Evolutionary conservation across 2,113 vertebrate genomes (phyloP), one percentile per base, ranked within the genome.

Genomic region (Rhagologus leucostigma): DNA sequence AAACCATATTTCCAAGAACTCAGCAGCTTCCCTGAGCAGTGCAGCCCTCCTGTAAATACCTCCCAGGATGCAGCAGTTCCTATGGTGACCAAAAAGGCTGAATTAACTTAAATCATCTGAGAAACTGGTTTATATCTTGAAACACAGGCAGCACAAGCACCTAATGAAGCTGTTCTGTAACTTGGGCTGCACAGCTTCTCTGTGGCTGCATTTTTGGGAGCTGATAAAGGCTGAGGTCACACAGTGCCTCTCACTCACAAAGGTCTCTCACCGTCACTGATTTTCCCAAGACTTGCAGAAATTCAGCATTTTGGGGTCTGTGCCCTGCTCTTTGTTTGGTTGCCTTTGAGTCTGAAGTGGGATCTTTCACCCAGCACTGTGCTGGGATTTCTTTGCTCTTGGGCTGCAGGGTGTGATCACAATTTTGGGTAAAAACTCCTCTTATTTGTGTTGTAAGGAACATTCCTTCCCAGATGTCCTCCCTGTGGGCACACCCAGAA

Each of bases 291-390:
- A 16, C 23, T 10, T 29, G 30, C n/a, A 63, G 77, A 42, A 80
- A 77, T 69, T 26, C 57, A 44, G 14, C 32, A 30, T 69, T 79
- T 71, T 79, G 53, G 46, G 30, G 21, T 35, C 39, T 79, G 10
- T 49, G 32, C 7, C 15, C 29, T 84, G 10, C 21, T 71, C 13
- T 53, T 57, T 41, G 16, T 24, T 56, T 22, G 22, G 17, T 18
- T 77, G 33, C 19, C 68, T 73, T 39, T 37, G 39, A 14, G 19
- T 41, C n/a, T 55, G 62, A 39, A 39, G 33, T 19, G 44, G 33
- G 15, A 13, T 1, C 0, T 13, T 33, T 39, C 10, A 56, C n/a
- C 9, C 19, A 20, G 14, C 68, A 55, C 55, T 0, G 0, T 24
- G 17, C 50, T 20, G 53, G 55, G 14, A 29, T 73, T 35, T 24